phyloP scores from a whole-genome alignment of 2,888 invertebrate genomes.

The Elaeidobius kamerunicus region DNA sequence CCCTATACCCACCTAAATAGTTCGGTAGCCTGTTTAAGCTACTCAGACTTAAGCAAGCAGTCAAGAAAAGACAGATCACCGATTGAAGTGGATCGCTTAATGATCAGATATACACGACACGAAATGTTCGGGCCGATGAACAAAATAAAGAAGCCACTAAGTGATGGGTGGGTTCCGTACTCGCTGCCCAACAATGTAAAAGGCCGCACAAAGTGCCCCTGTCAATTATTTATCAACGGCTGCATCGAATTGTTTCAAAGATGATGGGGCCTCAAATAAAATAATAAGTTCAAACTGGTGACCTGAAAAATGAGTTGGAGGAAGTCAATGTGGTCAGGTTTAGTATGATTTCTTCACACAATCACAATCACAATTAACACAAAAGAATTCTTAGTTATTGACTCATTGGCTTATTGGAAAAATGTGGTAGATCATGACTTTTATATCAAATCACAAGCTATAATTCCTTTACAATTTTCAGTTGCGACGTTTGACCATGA shows the following conservation, averaged over 20 bases:
- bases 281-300: slow-evolving; percentile 27
- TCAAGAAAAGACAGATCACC: slow-evolving; percentile 20
- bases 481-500: no score
- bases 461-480: no score
- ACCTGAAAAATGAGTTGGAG: no score
- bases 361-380: no score
- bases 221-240: slow-evolving; percentile 45
- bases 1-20: no score
- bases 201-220: slow-evolving; percentile 39
- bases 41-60: slow-evolving; percentile 6
- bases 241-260: slow-evolving; percentile 41
- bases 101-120: slow-evolving; percentile 27
- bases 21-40: no score
- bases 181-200: slow-evolving; percentile 22
- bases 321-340: no score
- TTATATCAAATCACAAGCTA: no score
- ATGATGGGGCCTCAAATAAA: slow-evolving; percentile 6
- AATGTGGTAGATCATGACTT: no score
- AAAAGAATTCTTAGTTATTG: no score
- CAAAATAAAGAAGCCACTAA: slow-evolving; percentile 32
- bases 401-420: no score
- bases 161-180: slow-evolving; percentile 30
- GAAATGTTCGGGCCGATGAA: slow-evolving; percentile 15
- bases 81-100: slow-evolving; percentile 23
- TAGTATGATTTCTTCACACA: no score